phyloP scores from a whole-genome alignment of 1,140 invertebrate genomes.

The Plodia interpunctella region DNA sequence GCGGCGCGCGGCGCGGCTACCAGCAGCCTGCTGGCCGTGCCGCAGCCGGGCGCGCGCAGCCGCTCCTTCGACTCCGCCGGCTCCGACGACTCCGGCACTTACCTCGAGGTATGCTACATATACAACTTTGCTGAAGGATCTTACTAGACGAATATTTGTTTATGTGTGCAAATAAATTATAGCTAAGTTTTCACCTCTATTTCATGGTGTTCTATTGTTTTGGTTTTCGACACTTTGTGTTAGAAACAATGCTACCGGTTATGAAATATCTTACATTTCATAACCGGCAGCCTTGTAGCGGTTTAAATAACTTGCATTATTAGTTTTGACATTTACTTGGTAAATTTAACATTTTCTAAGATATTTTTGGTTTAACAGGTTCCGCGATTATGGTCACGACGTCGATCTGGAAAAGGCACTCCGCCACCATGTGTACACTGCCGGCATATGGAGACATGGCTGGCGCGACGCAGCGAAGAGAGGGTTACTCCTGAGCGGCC shows the following conservation, averaged over 20 bases:
- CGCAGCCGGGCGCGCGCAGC: constrained; percentile 81
- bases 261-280: no score
- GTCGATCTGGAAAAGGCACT: constrained; percentile 80
- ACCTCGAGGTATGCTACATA: constrained; percentile 79
- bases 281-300: no score
- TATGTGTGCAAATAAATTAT: no score
- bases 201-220: no score
- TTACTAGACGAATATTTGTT: no score
- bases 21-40: constrained; percentile 79
- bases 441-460: constrained; percentile 80
- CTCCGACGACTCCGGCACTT: constrained; percentile 81
- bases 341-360: no score
- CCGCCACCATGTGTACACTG: constrained; percentile 82
- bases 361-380: constrained; percentile 61
- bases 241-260: no score
- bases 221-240: no score
- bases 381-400: constrained; percentile 79
- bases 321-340: no score
- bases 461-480: constrained; percentile 74
- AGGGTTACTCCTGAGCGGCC: constrained; percentile 66
- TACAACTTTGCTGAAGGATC: no score
- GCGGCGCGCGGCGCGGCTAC: constrained; percentile 79
- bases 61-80: constrained; percentile 87
- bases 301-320: no score
- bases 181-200: no score